These are phyloP conservation scores for Caenorhabditis wallacei DNA, from an alignment of 2,888 invertebrate genomes.

Conservation along the genomic window DNA sequence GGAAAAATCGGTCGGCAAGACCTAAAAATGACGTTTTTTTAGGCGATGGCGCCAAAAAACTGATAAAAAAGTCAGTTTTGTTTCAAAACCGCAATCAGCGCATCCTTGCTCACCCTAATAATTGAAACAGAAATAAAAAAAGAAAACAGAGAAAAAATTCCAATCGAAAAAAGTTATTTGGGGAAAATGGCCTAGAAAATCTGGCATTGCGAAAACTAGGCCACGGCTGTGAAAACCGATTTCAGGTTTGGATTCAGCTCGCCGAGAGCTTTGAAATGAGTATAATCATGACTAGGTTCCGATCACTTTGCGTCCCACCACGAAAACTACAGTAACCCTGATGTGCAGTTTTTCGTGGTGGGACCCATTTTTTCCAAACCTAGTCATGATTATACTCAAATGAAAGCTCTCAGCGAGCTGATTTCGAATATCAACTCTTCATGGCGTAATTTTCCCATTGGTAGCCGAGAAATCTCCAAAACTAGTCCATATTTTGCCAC, in stretches of 20 bases:
- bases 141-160: not conserved
- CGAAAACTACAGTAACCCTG: not conserved
- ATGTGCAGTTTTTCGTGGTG: not conserved
- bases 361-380: not conserved
- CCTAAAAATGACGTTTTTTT: not conserved
- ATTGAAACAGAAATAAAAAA: too few species aligned
- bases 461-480: too few species aligned
- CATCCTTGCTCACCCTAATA: not conserved
- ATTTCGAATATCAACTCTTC: not conserved
- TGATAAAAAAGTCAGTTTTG: not conserved
- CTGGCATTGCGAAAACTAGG: not conserved
- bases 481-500: too few species aligned
- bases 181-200: not conserved
- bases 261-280: constrained; percentile 7
- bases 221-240: not conserved
- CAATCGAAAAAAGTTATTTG: not conserved
- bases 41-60: not conserved
- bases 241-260: not conserved
- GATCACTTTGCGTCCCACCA: not conserved
- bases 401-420: not conserved
- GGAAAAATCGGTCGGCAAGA: not conserved
- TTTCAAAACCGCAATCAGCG: not conserved
- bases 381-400: not conserved
- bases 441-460: too few species aligned
- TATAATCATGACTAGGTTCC: constrained; percentile 16